Base-by-base conservation (phyloP, 2,797 vertebrate species). In the Eleutherodactylus coqui region DNA sequence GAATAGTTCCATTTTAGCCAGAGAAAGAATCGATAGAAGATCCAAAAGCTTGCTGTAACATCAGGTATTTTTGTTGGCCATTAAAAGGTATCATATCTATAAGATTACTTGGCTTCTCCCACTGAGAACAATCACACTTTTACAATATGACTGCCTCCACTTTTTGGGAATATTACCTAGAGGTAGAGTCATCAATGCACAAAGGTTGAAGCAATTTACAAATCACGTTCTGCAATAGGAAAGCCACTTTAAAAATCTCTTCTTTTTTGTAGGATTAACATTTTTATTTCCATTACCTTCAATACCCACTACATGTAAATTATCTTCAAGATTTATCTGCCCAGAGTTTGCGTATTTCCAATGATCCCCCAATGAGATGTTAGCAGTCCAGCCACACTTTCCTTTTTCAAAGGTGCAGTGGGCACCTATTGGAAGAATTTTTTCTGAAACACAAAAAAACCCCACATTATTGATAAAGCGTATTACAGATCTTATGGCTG, bases 331-430 rank as follows among this genome's bases (percentile, higher is more conserved):
- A 75, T 84, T 85, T 0, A 90, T 89, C 60, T 94, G 90, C 34
- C 93, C 90, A 90, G 93, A 93, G 72, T 92, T 90, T 5, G 77
- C 80, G 87, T 94, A 89, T 85, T 90, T 93, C 97, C 97, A 98
- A 58, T 91, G 47, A 60, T 84, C 83, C 91, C 1, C 36, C 69
- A 84, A 89, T 43, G 78, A 91, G 88, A 88, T 90, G 17, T 90
- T 93, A 62, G 92, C 80, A 0, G 92, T 94, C 97, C 97, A 97
- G 60, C 96, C 95, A 88, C 97, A 98, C 0, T 88, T 86, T 75
- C 94, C 95, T 38, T 89, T 89, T 89, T 97, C 96, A 91, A 97
- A 98, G 0, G 96, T 96, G 86, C 97, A 98, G 14, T 96, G 92
- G 21, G 96, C 94, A n/a, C 96, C 96, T 14, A 92, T 88, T 0